Percentiles rank a stretch among this genome's conserved stretches.
phyloP scores from a whole-genome alignment of 1,140 invertebrate genomes.

The Zaprionus capensis region DNA sequence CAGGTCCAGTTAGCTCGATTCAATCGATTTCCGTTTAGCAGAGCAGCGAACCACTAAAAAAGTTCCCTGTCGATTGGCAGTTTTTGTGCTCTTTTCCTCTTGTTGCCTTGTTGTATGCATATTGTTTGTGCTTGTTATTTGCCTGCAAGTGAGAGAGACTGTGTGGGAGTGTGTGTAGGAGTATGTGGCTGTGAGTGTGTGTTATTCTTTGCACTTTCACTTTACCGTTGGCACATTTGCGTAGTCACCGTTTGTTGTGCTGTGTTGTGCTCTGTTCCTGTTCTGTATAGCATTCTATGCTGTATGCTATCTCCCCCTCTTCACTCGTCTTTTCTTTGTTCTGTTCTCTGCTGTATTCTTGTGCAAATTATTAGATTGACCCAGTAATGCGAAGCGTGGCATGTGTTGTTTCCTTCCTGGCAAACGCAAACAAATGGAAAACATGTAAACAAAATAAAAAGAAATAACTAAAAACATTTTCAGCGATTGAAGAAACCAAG shows the following conservation, averaged over 20 bases:
- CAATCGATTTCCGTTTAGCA: conserved; percentile 78
- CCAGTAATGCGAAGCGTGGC: conserved; percentile 59
- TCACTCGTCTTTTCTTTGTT: not conserved
- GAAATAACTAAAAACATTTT: conserved; percentile 11
- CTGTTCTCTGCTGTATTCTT: conserved; percentile 26
- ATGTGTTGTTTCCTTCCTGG: conserved; percentile 31
- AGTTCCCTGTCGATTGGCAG: conserved; percentile 53
- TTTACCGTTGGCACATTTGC: conserved; percentile 61
- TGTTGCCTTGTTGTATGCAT: conserved; percentile 5
- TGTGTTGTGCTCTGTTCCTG: not conserved
- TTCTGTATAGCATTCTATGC: not conserved
- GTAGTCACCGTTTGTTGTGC: conserved; percentile 61
- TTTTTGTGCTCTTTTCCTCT: conserved; percentile 16
- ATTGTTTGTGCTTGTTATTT: conserved; percentile 27
- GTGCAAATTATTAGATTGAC: conserved; percentile 79
- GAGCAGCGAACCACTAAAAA: conserved; percentile 65
- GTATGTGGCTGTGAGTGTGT: conserved; percentile 11
- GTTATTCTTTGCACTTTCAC: conserved; percentile 63
- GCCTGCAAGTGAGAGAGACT: conserved; percentile 36
- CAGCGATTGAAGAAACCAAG: conserved; percentile 1
- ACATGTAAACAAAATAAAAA: conserved; percentile 7
- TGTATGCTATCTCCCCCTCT: not conserved
- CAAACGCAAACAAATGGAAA: not conserved
- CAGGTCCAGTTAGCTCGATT: conserved; percentile 52
- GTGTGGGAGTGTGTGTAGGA: conserved; percentile 5